Conservation (phyloP, 1,140 invertebrate species). For the Drosophila nasuta region DNA sequence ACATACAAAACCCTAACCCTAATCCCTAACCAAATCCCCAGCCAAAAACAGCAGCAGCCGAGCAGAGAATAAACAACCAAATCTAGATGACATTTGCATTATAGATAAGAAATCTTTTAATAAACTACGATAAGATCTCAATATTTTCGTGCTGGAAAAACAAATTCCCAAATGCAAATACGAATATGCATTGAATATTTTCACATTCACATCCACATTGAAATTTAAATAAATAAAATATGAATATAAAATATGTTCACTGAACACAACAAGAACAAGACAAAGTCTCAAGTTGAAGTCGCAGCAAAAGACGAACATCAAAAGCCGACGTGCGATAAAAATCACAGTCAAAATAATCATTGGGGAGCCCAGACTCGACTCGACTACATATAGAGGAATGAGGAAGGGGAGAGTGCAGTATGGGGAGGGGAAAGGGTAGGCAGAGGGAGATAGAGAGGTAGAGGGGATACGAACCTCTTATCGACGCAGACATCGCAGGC, state of each 20-base stretch:
- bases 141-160: conserved; percentile 24
- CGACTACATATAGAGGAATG: not conserved
- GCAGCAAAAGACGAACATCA: conserved; percentile 47
- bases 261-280: conserved; percentile 18
- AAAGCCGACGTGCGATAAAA: conserved; percentile 65
- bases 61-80: conserved; percentile 48
- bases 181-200: conserved; percentile 54
- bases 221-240: conserved; percentile 76
- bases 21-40: conserved; percentile 33
- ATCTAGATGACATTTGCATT: conserved; percentile 53
- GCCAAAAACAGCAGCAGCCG: conserved; percentile 28
- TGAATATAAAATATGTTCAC: conserved; percentile 34
- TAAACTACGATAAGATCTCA: conserved; percentile 72
- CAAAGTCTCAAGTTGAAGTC: conserved; percentile 7
- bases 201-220: conserved; percentile 41
- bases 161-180: conserved; percentile 77
- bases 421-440: too few relatives aligned
- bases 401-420: not conserved
- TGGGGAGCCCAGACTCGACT: conserved; percentile 29
- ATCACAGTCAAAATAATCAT: conserved; percentile 63
- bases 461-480: conserved; percentile 1
- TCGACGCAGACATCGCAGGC: conserved; percentile 26
- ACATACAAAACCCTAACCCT: too few relatives aligned
- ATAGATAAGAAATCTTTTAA: conserved; percentile 47
- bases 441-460: too few relatives aligned